Evolutionary conservation across 2,888 invertebrate genomes (phyloP).

Genomic region (Cephus spinipes): DNA sequence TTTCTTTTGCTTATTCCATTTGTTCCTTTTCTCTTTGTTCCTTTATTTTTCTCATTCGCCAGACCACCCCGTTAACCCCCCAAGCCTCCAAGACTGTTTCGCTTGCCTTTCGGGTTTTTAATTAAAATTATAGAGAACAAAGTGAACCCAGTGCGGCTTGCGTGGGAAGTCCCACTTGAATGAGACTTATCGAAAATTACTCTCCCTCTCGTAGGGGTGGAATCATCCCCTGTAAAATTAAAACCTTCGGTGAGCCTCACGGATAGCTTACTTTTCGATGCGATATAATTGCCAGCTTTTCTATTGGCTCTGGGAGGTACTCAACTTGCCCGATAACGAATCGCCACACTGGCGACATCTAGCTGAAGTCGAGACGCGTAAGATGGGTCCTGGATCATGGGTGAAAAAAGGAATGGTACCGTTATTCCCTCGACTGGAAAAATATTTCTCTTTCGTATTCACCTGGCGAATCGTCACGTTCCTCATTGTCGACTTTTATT

Average conservation of each 20-base stretch:
- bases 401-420: neutral
- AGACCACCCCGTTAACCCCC: no score
- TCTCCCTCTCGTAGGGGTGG: neutral
- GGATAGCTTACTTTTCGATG: neutral
- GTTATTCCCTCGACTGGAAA: neutral
- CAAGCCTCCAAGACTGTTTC: conserved; percentile 29
- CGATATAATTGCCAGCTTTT: neutral
- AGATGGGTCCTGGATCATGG: neutral
- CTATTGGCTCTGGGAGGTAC: neutral
- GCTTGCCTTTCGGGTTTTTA: conserved; percentile 45
- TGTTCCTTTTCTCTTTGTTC: neutral
- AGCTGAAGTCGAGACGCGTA: neutral
- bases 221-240: neutral
- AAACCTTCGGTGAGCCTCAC: neutral
- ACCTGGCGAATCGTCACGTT: neutral
- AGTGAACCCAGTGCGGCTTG: conserved; percentile 27
- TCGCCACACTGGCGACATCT: neutral
- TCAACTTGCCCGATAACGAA: neutral
- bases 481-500: neutral
- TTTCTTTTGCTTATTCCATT: neutral
- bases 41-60: neutral
- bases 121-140: conserved; percentile 47
- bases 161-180: neutral
- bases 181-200: neutral
- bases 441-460: neutral